A percentile compares a stretch with the other conserved stretches of the same genome.
Conservation (phyloP, 2,113 vertebrate genomes). For the Menidia beryllina region DNA sequence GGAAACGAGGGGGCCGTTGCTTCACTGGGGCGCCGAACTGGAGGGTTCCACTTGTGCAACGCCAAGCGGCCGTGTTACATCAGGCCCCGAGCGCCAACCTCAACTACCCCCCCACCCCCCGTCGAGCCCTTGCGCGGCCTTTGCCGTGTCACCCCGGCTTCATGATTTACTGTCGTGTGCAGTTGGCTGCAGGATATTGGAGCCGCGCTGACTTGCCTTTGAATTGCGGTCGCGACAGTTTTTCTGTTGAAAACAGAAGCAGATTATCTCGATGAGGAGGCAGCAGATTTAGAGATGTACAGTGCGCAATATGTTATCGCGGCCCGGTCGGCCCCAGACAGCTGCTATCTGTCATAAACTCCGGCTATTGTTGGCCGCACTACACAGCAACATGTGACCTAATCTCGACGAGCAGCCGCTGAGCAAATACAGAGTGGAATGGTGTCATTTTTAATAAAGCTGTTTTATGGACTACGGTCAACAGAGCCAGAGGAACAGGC, state of each 20-base stretch:
- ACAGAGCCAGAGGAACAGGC: constrained; percentile 77
- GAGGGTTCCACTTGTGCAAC: constrained; percentile 71
- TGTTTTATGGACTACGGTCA: constrained; percentile 79
- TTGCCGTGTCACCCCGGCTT: constrained; percentile 58
- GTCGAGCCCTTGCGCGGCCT: constrained; percentile 19
- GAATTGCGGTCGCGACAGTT: constrained; percentile 74
- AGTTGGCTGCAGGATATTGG: constrained; percentile 80
- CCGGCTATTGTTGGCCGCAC: constrained; percentile 74
- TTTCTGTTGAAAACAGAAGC: constrained; percentile 76
- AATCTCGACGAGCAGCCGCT: constrained; percentile 77
- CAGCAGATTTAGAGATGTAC: constrained; percentile 79
- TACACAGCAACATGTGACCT: constrained; percentile 77
- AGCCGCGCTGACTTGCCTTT: constrained; percentile 70
- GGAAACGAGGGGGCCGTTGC: constrained; percentile 71
- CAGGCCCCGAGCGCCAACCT: constrained; percentile 49
- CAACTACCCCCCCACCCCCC: too few species aligned
- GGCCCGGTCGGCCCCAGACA: constrained; percentile 70
- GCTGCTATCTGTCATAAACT: constrained; percentile 83
- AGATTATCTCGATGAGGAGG: constrained; percentile 76
- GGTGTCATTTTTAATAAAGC: constrained; percentile 83
- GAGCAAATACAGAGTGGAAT: constrained; percentile 79
- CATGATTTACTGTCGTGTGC: constrained; percentile 77
- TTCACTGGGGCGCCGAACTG: constrained; percentile 57
- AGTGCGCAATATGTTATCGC: constrained; percentile 79
- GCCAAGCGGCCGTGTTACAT: constrained; percentile 57